These are phyloP conservation scores for Leucosticte australis DNA, from an alignment of 2,113 vertebrate genomes.

Conservation along the genomic window DNA sequence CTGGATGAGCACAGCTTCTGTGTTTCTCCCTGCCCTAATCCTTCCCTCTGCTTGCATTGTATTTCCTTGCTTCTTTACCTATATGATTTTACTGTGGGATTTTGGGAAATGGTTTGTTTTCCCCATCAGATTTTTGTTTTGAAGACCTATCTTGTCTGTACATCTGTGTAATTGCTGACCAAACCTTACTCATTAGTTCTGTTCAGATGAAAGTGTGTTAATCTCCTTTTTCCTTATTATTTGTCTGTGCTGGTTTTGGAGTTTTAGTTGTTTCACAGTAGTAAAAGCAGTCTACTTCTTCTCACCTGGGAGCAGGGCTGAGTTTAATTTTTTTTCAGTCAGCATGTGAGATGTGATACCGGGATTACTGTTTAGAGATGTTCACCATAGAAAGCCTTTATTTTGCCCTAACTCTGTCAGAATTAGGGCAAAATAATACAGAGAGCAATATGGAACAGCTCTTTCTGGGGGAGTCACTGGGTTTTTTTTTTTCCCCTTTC, in stretches of 20 bases:
- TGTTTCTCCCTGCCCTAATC: not conserved
- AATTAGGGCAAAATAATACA: too few relatives aligned
- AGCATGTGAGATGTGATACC: not conserved
- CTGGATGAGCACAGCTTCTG: not conserved
- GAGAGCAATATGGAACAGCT: not conserved
- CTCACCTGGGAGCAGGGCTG: not conserved
- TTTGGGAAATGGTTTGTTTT: not conserved
- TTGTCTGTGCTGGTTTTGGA: not conserved
- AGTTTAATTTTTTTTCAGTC: not conserved
- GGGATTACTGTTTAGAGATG: not conserved
- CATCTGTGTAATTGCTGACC: not conserved
- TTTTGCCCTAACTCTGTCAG: not conserved
- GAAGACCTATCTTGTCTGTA: not conserved
- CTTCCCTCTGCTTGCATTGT: not conserved
- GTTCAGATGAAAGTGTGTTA: not conserved
- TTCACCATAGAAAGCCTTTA: not conserved
- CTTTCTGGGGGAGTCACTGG: not conserved
- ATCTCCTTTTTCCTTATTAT: not conserved
- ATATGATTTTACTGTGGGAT: not conserved
- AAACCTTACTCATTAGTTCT: not conserved
- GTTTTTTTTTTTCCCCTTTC: accelerated
- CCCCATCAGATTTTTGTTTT: not conserved
- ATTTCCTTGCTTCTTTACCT: not conserved
- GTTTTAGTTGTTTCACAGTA: not conserved
- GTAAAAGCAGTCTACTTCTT: not conserved